Percentiles rank a stretch among this genome's conserved stretches.
Evolutionary conservation across 2,113 vertebrate genomes (phyloP).

Genomic region (Channa argus): DNA sequence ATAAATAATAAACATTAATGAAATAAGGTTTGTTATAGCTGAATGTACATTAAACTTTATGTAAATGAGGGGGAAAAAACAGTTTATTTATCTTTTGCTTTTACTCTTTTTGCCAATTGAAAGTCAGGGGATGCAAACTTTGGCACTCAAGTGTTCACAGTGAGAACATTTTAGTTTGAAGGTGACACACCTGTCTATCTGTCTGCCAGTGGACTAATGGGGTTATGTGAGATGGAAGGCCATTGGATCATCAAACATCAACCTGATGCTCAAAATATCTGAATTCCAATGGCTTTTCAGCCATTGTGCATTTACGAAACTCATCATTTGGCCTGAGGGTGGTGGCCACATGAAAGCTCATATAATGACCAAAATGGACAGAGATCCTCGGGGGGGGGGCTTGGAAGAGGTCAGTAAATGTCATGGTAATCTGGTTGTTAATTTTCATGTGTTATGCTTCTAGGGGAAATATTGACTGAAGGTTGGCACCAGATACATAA

Average conservation of each 20-base stretch:
- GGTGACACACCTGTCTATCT: not conserved
- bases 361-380: conserved; percentile 1
- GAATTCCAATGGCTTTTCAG: not conserved
- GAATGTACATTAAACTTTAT: too few species aligned
- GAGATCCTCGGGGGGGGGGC: not conserved
- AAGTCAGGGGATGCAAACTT: too few species aligned
- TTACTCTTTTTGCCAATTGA: too few species aligned
- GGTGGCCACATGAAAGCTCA: not conserved
- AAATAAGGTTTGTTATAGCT: too few species aligned
- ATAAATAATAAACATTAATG: too few species aligned
- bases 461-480: not conserved
- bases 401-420: not conserved
- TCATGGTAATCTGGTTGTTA: not conserved
- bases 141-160: too few species aligned
- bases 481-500: not conserved
- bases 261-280: not conserved
- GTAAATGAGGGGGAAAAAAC: too few species aligned
- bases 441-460: not conserved
- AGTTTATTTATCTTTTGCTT: too few species aligned
- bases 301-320: not conserved
- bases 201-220: too few species aligned
- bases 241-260: not conserved
- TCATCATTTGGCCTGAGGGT: not conserved
- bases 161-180: not conserved
- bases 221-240: too few species aligned